phyloP scores from a whole-genome alignment of 2,888 invertebrate species.

The Heliconius hortense region DNA sequence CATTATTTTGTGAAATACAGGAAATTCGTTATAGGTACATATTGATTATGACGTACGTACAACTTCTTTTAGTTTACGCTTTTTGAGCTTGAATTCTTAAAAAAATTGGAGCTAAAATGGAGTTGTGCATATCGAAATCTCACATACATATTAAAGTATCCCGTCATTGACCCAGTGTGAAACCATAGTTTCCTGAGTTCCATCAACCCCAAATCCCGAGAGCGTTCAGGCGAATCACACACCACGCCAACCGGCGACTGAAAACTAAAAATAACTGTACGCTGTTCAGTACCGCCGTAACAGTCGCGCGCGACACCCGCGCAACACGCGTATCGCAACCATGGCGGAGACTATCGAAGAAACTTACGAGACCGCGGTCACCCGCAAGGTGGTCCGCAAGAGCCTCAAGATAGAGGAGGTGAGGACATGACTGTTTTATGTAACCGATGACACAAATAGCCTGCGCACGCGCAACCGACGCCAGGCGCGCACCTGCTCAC shows the following conservation, averaged over 20 bases:
- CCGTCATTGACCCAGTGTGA: slow-evolving; percentile 26
- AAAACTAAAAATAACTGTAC: slow-evolving; percentile 79
- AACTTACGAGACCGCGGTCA: slow-evolving; percentile 86
- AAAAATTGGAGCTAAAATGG: background rate
- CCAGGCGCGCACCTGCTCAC: slow-evolving; percentile 71
- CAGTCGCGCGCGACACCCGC: slow-evolving; percentile 77
- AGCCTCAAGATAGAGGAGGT: slow-evolving; percentile 88
- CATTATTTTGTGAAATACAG: background rate
- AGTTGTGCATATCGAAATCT: background rate
- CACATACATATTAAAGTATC: slow-evolving; percentile 2
- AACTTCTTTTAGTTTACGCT: background rate
- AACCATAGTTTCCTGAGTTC: slow-evolving; percentile 42
- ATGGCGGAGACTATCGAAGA: slow-evolving; percentile 88
- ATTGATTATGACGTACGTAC: background rate
- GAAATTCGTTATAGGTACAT: background rate
- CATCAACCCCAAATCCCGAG: slow-evolving; percentile 55
- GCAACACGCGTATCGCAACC: slow-evolving; percentile 74
- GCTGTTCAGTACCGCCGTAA: slow-evolving; percentile 76
- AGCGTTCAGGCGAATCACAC: slow-evolving; percentile 45
- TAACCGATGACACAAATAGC: slow-evolving; percentile 73
- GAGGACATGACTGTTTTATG: slow-evolving; percentile 78
- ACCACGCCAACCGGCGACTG: slow-evolving; percentile 67
- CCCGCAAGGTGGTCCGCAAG: slow-evolving; percentile 86
- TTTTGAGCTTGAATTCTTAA: background rate
- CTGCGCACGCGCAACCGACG: slow-evolving; percentile 53